These are phyloP conservation scores for Oreocharis arfaki DNA, from an alignment of 2,113 vertebrate genomes.

Conservation along the genomic window DNA sequence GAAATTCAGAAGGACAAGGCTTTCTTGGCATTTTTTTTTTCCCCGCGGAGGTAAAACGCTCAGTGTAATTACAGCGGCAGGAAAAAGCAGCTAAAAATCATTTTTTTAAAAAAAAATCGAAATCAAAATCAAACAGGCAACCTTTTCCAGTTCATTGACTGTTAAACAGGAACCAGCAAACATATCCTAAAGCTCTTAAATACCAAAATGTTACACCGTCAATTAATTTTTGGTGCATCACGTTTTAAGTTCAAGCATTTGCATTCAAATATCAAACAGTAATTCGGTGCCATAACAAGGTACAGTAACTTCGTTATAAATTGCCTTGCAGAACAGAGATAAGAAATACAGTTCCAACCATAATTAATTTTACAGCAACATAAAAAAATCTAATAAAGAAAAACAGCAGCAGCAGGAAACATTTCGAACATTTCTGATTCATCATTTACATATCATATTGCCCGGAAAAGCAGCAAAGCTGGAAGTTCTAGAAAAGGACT, in stretches of 20 bases:
- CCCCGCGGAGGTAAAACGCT: neutral
- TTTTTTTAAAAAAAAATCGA: neutral
- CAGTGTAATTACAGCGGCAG: constrained; percentile 7
- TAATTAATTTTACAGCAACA: constrained; percentile 26
- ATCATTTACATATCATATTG: neutral
- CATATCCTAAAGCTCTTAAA: neutral
- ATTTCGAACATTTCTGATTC: constrained; percentile 30
- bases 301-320: neutral
- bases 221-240: constrained; percentile 5
- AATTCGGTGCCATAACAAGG: constrained; percentile 22
- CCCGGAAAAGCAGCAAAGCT: constrained; percentile 1
- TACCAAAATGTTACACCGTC: neutral
- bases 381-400: neutral
- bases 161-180: neutral
- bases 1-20: constrained; percentile 5
- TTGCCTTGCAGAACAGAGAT: constrained; percentile 22
- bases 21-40: neutral
- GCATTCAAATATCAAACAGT: constrained; percentile 6
- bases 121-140: neutral
- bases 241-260: constrained; percentile 18
- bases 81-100: neutral
- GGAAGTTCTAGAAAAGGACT: neutral
- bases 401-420: constrained; percentile 24
- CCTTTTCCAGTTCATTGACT: neutral
- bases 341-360: constrained; percentile 40